Percentiles rank a stretch among this genome's conserved stretches.
These are phyloP conservation scores for Astyanax mexicanus DNA, from an alignment of 2,797 vertebrate genomes.

Conservation along the genomic window DNA sequence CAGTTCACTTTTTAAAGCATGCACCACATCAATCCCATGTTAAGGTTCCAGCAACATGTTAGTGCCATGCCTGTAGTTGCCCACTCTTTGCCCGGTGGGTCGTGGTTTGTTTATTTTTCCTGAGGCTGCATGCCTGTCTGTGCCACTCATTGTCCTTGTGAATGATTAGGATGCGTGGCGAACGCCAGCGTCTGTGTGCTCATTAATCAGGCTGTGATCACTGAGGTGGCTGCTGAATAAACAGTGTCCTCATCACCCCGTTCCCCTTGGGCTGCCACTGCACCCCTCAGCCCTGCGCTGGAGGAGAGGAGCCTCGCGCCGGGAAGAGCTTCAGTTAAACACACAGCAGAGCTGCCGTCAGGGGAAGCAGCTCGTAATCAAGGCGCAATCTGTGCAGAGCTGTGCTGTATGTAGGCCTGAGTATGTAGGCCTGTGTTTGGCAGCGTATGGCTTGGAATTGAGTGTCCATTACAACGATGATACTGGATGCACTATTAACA, in stretches of 20 bases:
- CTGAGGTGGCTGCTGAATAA: slow-evolving; percentile 65
- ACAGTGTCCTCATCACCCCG: slow-evolving; percentile 62
- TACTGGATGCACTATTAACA: too few relatives aligned
- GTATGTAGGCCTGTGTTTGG: slow-evolving; percentile 3
- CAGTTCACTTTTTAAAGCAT: not conserved
- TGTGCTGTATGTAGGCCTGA: not conserved
- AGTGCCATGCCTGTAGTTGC: not conserved
- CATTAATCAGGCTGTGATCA: slow-evolving; percentile 76
- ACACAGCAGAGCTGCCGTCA: not conserved
- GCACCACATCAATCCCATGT: not conserved
- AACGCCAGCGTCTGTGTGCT: slow-evolving; percentile 69
- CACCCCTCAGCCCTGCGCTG: not conserved
- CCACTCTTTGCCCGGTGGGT: not conserved
- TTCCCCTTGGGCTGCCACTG: slow-evolving; percentile 40
- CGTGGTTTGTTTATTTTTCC: not conserved
- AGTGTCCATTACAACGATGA: slow-evolving; percentile 1
- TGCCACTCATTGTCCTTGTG: slow-evolving; percentile 69
- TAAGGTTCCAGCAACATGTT: not conserved
- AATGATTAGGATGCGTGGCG: slow-evolving; percentile 73
- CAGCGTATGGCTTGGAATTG: slow-evolving; percentile 3
- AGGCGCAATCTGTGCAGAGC: slow-evolving; percentile 25
- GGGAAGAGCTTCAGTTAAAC: slow-evolving; percentile 29
- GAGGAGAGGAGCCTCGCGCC: slow-evolving; percentile 2
- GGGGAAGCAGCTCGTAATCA: slow-evolving; percentile 31
- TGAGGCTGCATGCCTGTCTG: slow-evolving; percentile 48